These are phyloP conservation scores for Peucedramus taeniatus DNA, from an alignment of 2,113 vertebrate species.

Conservation along the genomic window DNA sequence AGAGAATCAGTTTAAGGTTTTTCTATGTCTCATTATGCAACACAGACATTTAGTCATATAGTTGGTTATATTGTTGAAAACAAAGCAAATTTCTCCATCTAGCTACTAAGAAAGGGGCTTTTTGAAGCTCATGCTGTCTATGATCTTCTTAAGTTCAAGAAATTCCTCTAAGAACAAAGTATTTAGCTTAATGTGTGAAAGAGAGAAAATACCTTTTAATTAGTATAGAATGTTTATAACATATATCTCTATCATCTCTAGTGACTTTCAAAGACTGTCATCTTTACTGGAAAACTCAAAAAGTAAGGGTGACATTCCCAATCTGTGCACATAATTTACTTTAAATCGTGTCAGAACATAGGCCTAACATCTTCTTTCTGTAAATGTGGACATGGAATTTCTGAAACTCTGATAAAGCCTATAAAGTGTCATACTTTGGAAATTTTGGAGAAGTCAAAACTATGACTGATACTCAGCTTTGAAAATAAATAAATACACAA, in stretches of 20 bases:
- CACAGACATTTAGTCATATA: background rate
- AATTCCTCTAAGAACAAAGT: background rate
- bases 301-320: background rate
- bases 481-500: background rate
- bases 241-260: background rate
- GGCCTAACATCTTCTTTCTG: background rate
- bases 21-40: background rate
- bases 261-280: background rate
- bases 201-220: background rate
- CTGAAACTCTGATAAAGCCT: background rate
- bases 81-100: background rate
- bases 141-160: background rate
- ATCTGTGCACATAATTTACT: rapidly evolving
- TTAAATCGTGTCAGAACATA: background rate
- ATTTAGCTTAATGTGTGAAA: background rate
- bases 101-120: background rate
- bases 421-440: background rate
- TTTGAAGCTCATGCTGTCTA: background rate
- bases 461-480: background rate
- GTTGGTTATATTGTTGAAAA: background rate
- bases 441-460: background rate
- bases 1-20: background rate
- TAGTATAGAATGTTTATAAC: background rate
- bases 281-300: background rate
- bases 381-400: background rate